Base-by-base conservation (phyloP, 2,888 invertebrate species). In the Drosophila aldrichi region DNA sequence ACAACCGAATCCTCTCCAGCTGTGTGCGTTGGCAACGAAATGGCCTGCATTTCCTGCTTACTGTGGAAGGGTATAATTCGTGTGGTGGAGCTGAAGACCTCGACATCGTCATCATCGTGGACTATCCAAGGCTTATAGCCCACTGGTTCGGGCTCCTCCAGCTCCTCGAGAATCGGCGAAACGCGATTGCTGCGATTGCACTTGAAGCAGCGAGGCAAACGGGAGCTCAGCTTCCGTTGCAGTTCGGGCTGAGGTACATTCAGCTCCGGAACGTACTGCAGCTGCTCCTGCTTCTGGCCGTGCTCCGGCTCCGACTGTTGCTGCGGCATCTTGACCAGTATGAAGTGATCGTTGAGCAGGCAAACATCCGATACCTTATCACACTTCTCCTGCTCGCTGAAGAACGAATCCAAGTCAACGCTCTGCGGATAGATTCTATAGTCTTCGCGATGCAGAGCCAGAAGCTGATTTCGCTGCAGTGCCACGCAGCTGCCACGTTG, bases 341-440 rank as follows among this genome's bases (percentile, higher is more conserved):
- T 92, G 36, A 79, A 92, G 64, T 92, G 88, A 79, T 92, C 91
- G 64, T 92, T 92, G 61, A 91, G 82, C 29, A 91, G 69, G 56
- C 90, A 91, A 43, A 91, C 83, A 70, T 92, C 91, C 8, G 92
- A 90, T 0, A 92, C 80, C 43, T 79, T 83, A 10, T 84, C 86
- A 56, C 72, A 81, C 52, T 71, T 82, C 36, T 74, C 75, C 25
- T 80, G 76, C 49, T 77, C 77, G 5, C 82, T 77, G 52, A 92
- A 92, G 55, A 92, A 88, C 0, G 84, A 75, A 14, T 82, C 80
- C 34, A 88, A 46, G 49, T 89, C 85, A 20, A 80, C 74, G 29
- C 81, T 85, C 51, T 90, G 88, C 56, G 89, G 85, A 72, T 91
- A 91, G 55, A 88, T 80, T 67, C 75, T 79, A 69, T 77, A 90